Evolutionary conservation across 2,888 invertebrate genomes (phyloP), one percentile per base, ranked within the genome.

Genomic region (Diarsia brunnea): DNA sequence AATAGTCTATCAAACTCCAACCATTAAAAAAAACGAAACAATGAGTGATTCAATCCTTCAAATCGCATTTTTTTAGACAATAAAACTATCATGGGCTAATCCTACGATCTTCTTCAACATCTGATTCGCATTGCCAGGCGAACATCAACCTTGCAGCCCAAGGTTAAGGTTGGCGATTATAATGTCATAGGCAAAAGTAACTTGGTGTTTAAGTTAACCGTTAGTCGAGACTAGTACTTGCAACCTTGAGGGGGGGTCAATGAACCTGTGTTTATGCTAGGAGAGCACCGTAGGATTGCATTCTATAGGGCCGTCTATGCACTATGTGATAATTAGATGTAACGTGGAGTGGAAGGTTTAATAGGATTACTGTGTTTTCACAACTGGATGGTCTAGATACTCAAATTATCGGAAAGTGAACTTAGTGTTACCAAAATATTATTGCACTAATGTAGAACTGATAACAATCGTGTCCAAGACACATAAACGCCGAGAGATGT

Each of bases 241-340:
- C 71, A 84, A 84, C 92, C 92, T 92, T 91, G 91, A 74, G 72
- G 53, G 77, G 77, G 81, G 91, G 83, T 72, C 89, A 84, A 82
- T 89, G 91, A 91, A 84, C 92, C 55, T 12, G 14, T 64, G 69
- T 82, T 68, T 70, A 51, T 60, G 68, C 45, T 67, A 60, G 27
- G 21, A 43, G 10, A 61, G 53, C 31, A 65, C 49, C 53, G 73
- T 66, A 81, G 53, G 31, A 68, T 68, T 64, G 53, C 21, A 61
- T 47, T 45, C 5, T 38, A 27, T 71, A 84, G 81, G 85, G 64
- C 49, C 68, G 2, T 51, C 2, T 31, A 24, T 66, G 19, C 21
- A 68, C n/a, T 38, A 12, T 31, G 49, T 11, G 47, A 45, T 43
- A n/a, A 19, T 55, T 47, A 24, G 16, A 66, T 55, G 38, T 38